Conservation (phyloP, 2,888 invertebrate genomes). For the Sarcophaga subvicina region DNA sequence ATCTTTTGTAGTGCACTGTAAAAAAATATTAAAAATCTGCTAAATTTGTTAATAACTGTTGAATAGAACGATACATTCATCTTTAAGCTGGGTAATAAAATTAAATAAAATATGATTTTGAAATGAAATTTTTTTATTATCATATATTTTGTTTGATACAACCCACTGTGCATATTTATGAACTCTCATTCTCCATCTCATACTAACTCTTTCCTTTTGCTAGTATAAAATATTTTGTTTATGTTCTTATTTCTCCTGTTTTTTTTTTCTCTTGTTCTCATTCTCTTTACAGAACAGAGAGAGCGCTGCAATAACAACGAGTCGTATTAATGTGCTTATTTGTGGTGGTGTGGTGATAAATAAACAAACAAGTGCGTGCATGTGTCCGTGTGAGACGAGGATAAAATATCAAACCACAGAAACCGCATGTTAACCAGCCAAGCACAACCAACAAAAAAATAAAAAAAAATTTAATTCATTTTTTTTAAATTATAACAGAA, state of each 20-base stretch:
- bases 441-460: constrained; percentile 70
- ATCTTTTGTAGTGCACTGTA: too few relatives aligned
- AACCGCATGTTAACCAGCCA: constrained; percentile 74
- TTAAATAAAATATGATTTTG: too few relatives aligned
- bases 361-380: background rate
- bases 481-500: too few relatives aligned
- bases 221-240: background rate
- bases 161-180: too few relatives aligned
- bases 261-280: background rate
- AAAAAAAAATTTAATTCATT: constrained; percentile 41
- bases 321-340: constrained; percentile 45
- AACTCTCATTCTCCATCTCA: too few relatives aligned
- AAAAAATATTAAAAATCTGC: too few relatives aligned
- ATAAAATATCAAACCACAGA: constrained; percentile 71
- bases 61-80: too few relatives aligned
- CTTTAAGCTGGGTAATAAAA: too few relatives aligned
- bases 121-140: too few relatives aligned
- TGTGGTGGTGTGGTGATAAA: constrained; percentile 34
- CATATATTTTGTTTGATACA: too few relatives aligned
- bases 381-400: constrained; percentile 28
- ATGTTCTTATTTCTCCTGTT: background rate
- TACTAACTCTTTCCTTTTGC: background rate
- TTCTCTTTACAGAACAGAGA: constrained; percentile 52
- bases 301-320: constrained; percentile 24
- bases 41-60: too few relatives aligned